Base-by-base conservation (phyloP, 2,113 vertebrate genomes). In the Gopherus flavomarginatus region DNA sequence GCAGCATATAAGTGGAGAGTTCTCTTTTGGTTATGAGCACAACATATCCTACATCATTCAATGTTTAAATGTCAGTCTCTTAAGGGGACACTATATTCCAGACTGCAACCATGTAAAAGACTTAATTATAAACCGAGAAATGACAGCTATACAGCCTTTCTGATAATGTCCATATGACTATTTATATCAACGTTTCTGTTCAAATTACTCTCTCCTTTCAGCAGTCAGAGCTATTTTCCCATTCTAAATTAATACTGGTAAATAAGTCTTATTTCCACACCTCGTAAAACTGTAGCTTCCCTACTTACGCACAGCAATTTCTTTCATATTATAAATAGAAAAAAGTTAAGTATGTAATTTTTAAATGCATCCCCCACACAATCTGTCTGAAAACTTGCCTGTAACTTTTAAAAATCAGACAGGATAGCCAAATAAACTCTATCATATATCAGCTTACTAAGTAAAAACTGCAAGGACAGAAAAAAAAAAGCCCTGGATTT, bases 291-390 rank as follows among this genome's bases (percentile, higher is more conserved):
- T 77, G 24, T 56, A 90, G 95, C 53, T 90, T 96, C 93, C 65
- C 88, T 88, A 94, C 89, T 81, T 19, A 27, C 83, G 16, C 14
- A 12, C 77, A 90, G 93, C 52, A 79, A 90, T 92, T 93, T 85
- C 26, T 90, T 95, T 88, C 85, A 75, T 49, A 91, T 92, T 94
- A 94, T n/a, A 85, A 86, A n/a, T 85, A 95, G 86, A 95, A 96
- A 44, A 96, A 96, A 93, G 92, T 96, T 85, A 86, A 38, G 80
- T 53, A 50, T 29, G 38, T 93, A 91, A 81, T 88, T 75, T 93
- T 95, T 94, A 92, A 80, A 86, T 50, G 26, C 44, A 93, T 91
- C 89, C 6, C 94, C 93, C 78, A 1, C 12, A 27, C 24, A 85
- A 87, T 81, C 11, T 1, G 26, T 79, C 5, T 6, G 44, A 2